A percentile compares a stretch with the other conserved stretches of the same genome.
phyloP scores from a whole-genome alignment of 2,888 invertebrate species.

The Andrena flavipes region DNA sequence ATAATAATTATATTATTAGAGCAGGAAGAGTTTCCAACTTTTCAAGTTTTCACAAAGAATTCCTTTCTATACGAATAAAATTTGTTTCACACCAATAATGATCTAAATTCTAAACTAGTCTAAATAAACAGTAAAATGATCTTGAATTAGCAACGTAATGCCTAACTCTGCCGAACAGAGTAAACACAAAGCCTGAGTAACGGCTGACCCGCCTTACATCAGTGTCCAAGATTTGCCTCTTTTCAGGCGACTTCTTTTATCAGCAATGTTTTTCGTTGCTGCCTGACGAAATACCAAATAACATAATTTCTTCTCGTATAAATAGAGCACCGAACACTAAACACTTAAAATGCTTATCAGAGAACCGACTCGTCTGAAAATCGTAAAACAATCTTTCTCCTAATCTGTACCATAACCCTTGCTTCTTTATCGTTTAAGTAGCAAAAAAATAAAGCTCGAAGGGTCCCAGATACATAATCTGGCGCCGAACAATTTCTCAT shows the following conservation, averaged over 20 bases:
- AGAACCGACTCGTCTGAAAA: neutral
- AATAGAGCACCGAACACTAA: neutral
- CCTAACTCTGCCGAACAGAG: neutral
- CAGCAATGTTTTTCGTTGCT: neutral
- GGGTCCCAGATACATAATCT: constrained; percentile 27
- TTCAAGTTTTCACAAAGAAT: too few relatives aligned
- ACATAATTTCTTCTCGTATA: neutral
- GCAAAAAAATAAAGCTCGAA: constrained; percentile 8
- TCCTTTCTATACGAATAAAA: neutral
- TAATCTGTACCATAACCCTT: constrained; percentile 15
- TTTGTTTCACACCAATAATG: neutral
- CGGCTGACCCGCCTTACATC: neutral
- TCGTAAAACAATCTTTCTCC: neutral
- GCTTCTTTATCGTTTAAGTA: neutral
- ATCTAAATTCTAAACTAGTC: too few relatives aligned
- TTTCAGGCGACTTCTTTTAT: constrained; percentile 30
- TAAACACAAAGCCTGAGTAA: neutral
- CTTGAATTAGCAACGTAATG: neutral
- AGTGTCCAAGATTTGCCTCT: constrained; percentile 30
- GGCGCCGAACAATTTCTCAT: neutral
- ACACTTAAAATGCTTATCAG: constrained; percentile 10
- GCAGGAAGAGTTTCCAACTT: too few relatives aligned
- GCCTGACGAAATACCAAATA: constrained; percentile 20
- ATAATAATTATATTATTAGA: too few relatives aligned
- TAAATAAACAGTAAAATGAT: too few relatives aligned